Percentiles rank a stretch among this genome's conserved stretches.
phyloP scores from a whole-genome alignment of 1,140 invertebrate genomes.

The Papilio helenus region DNA sequence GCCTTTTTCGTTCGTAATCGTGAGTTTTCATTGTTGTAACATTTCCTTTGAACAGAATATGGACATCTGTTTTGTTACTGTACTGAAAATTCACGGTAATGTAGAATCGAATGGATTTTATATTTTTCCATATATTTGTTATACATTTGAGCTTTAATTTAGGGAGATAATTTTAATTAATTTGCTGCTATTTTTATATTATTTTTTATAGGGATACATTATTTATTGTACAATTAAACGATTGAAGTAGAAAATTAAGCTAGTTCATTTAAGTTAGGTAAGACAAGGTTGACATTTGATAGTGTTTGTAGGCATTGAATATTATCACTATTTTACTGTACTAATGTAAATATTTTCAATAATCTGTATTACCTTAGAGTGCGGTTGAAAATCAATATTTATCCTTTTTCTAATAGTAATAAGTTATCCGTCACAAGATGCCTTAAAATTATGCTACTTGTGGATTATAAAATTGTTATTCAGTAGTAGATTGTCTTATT shows the following conservation, averaged over 20 bases:
- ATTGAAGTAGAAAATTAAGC: neutral
- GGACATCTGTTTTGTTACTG: neutral
- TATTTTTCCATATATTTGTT: neutral
- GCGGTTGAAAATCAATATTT: neutral
- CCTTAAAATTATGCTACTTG: slow-evolving; percentile 8
- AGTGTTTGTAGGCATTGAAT: slow-evolving; percentile 2
- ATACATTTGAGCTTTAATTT: slow-evolving; percentile 8
- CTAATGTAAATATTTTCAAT: slow-evolving; percentile 1
- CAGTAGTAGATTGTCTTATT: neutral
- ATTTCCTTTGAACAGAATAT: too few relatives aligned
- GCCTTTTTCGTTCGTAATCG: neutral
- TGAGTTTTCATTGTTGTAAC: too few relatives aligned
- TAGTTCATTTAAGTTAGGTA: slow-evolving; percentile 21
- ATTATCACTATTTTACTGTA: too few relatives aligned
- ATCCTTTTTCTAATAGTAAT: neutral
- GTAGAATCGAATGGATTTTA: neutral
- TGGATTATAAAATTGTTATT: neutral
- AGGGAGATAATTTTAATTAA: neutral
- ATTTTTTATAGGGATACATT: neutral
- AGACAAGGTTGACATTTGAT: neutral
- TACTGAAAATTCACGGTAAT: neutral
- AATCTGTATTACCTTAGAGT: neutral
- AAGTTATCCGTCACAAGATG: slow-evolving; percentile 13
- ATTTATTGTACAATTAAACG: neutral
- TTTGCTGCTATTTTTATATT: neutral